Base-by-base conservation (phyloP, 1,140 invertebrate species). In the Pararge aegeria region DNA sequence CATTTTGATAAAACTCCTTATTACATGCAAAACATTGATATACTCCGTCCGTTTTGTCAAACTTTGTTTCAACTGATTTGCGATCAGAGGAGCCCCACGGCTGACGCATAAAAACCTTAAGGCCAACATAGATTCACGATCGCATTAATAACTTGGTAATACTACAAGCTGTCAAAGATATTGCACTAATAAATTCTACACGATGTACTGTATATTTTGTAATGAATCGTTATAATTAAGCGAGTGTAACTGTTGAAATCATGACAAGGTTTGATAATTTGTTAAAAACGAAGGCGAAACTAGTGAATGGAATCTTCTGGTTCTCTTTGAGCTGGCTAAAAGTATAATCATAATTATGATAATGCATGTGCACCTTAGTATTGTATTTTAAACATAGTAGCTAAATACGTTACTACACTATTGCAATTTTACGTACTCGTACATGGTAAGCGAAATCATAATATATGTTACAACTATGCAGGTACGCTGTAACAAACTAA, bases 31-130 rank as follows among this genome's bases (percentile, higher is more conserved):
- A 27, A n/a, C 15, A 5, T 56, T 49, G 42, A 56, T 48, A 49
- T 56, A 56, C 18, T 7, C 10, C 7, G 5, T 55, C 18, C 42
- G 18, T 21, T 56, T 37, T 49, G 44, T 56, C 30, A 38, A 29
- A 16, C 24, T 40, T 38, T 51, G 29, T 19, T 53, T 48, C 51
- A 61, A 49, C 58, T 44, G 42, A 54, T 44, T 60, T 38, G 51
- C 40, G 58, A 51, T 61, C 58, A 61, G 42, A 34, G 50, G 29
- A 46, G 42, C 40, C 57, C 51, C 57, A n/a, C n/a, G n/a, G n/a
- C n/a, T n/a, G n/a, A n/a, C n/a, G n/a, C n/a, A n/a, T n/a, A n/a
- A n/a, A n/a, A n/a, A n/a, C n/a, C n/a, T n/a, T n/a, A n/a, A n/a
- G n/a, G n/a, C n/a, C n/a, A n/a, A n/a, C n/a, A n/a, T 38, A 51